Base-by-base conservation (phyloP, 2,888 invertebrate species). In the Polydrusus tereticollis region DNA sequence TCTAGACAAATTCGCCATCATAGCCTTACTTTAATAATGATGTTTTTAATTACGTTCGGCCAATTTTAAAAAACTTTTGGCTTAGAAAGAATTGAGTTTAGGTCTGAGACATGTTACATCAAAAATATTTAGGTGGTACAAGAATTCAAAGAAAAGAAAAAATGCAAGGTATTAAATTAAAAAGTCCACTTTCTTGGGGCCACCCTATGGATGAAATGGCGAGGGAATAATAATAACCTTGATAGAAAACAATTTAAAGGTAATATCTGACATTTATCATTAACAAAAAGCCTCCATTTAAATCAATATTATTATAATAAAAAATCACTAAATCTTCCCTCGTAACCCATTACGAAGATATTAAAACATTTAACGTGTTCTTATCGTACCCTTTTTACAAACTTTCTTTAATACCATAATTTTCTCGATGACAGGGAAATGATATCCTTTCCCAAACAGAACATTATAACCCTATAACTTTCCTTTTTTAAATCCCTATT, bases 381-480 rank as follows among this genome's bases (percentile, higher is more conserved):
- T 68, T 60, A 47, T 36, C 50, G 68, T 45, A 60, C 59, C 63
- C 59, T 68, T 68, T 58, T 68, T 68, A 68, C 68, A 60, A 68
- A 68, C 59, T 68, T 60, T 60, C 52, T 36, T 38, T 68, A 60
- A 68, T 60, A 58, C 68, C 52, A 68, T 68, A 68, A 68, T 68
- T 68, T 60, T 68, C 68, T 58, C 68, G 68, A 60, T 68, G 68
- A 68, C 59, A 68, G 67, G 59, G 50, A 68, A 66, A 60, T 68
- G 59, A 68, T 68, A 68, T 68, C 52, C 68, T 60, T 60, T 59
- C 60, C 68, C 60, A 60, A 68, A 68, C 68, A 60, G 59, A 60
- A 60, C 68, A 68, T 68, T 68, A 68, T 68, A 68, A 68, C 68
- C 68, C 68, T 59, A 68, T 60, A 68, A 68, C 68, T 60, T 60